Evolutionary conservation across 2,888 invertebrate genomes (phyloP), one percentile per base, ranked within the genome.

Genomic region (Clusia tigrina): DNA sequence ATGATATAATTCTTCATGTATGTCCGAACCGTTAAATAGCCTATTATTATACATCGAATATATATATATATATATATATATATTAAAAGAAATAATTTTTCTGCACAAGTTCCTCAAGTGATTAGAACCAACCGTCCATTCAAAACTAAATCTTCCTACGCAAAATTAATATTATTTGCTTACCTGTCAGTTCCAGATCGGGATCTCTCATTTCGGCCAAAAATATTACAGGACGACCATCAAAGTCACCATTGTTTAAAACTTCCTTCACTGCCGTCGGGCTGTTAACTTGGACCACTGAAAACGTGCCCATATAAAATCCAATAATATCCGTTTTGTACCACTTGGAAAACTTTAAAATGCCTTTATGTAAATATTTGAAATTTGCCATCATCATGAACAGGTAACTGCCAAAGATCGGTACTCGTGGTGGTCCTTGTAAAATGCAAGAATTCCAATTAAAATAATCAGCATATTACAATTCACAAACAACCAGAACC

Each of bases 291-390:
- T 88, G 84, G 0, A 89, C 81, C 0, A 85, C 74, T 0, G 85
- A 85, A 42, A 77, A 77, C 0, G 79, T 61, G 0, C 89, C 90
- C 54, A 90, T 65, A 71, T 86, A 85, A 9, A 88, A 74, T 0
- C 90, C 89, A 6, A 91, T 70, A 2, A 90, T 76, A 68, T 88
- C 87, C 1, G 88, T 87, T 62, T 88, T 87, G 73, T 90, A 89
- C 66, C 85, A 85, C 54, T 85, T 81, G 6, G 86, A 85, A 0
- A 89, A 78, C 58, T 84, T 84, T 1, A 81, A 72, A 22, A 88
- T 81, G 0, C 86, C 86, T 55, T 83, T 79, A 15, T 88, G 85
- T 0, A 89, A 78, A 71, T 86, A 87, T 55, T 83, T 83, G 66
- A 85, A 86, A 67, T 87, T 83, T 37, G 86, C 80, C 60, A 87